A percentile compares a stretch with the other conserved stretches of the same genome.
phyloP scores from a whole-genome alignment of 1,140 invertebrate species.

The Cylas formicarius region DNA sequence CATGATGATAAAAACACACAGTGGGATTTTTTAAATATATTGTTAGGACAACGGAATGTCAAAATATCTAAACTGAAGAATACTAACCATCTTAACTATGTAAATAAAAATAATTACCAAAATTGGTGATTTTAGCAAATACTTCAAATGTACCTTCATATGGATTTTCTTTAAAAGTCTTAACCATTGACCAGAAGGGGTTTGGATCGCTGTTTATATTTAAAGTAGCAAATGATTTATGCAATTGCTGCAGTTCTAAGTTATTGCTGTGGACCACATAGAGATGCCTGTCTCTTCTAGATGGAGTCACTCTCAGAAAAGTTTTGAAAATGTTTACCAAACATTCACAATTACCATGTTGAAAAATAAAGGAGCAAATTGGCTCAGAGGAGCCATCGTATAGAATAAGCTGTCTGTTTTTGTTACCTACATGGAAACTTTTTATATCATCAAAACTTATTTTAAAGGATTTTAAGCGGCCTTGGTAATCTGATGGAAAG shows the following conservation, averaged over 20 bases:
- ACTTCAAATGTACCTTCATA: slow-evolving; percentile 74
- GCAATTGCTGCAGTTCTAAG: slow-evolving; percentile 59
- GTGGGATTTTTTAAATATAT: too few relatives aligned
- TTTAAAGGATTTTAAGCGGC: slow-evolving; percentile 48
- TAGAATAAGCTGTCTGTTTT: slow-evolving; percentile 63
- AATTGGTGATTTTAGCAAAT: slow-evolving; percentile 77
- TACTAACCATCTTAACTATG: too few relatives aligned
- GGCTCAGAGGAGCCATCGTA: slow-evolving; percentile 65
- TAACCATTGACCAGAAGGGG: slow-evolving; percentile 61
- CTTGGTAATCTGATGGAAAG: slow-evolving; percentile 35
- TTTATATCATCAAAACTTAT: slow-evolving; percentile 59
- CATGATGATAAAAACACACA: background rate
- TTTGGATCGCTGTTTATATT: slow-evolving; percentile 68
- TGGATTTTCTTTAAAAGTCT: slow-evolving; percentile 65
- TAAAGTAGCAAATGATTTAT: slow-evolving; percentile 77
- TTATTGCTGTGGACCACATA: slow-evolving; percentile 60
- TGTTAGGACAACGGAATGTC: too few relatives aligned
- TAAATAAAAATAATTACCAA: slow-evolving; percentile 44
- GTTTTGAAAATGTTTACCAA: slow-evolving; percentile 61
- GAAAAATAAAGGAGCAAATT: slow-evolving; percentile 76
- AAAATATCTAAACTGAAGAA: too few relatives aligned
- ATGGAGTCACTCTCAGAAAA: slow-evolving; percentile 55
- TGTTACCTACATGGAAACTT: slow-evolving; percentile 56
- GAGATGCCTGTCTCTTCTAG: slow-evolving; percentile 61
- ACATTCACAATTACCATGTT: slow-evolving; percentile 73